Evolutionary conservation across 2,888 invertebrate genomes (phyloP).

Genomic region (Chrysotoxum bicinctum): DNA sequence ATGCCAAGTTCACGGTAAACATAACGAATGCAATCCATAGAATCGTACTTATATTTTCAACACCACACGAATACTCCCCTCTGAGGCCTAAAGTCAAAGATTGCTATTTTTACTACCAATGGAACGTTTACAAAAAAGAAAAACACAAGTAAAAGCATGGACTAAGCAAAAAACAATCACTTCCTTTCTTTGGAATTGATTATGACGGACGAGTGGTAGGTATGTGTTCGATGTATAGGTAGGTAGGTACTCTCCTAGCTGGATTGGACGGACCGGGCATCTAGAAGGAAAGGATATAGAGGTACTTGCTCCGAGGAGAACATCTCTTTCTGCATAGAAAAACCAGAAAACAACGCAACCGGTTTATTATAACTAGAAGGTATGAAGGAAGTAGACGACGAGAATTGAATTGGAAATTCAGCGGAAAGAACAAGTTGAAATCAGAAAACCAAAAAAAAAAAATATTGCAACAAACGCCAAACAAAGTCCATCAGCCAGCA

Average conservation of each 20-base stretch:
- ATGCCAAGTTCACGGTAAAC: conserved; percentile 39
- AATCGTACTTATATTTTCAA: conserved; percentile 36
- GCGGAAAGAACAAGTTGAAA: conserved; percentile 32
- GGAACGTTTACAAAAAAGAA: conserved; percentile 1
- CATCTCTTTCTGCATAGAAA: conserved; percentile 53
- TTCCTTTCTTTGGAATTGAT: conserved; percentile 71
- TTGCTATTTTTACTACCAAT: conserved; percentile 67
- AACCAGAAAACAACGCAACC: conserved; percentile 60
- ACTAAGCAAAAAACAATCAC: conserved; percentile 42
- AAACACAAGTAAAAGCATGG: conserved; percentile 20
- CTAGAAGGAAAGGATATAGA: conserved; percentile 32
- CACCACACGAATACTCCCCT: neutral
- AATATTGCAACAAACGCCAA: conserved; percentile 43
- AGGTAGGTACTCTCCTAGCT: neutral
- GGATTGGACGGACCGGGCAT: neutral
- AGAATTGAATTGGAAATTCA: conserved; percentile 70
- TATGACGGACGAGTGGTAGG: conserved; percentile 68
- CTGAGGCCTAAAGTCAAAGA: conserved; percentile 26
- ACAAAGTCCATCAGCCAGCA: conserved; percentile 42
- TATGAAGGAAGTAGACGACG: conserved; percentile 71
- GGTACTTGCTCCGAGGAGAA: conserved; percentile 38
- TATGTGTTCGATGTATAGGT: conserved; percentile 24
- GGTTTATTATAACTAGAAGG: conserved; percentile 52
- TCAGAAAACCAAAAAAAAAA: neutral
- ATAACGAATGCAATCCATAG: neutral